Percentiles rank a stretch among this genome's conserved stretches.
phyloP scores from a whole-genome alignment of 2,888 invertebrate species.

The Eurois occulta region DNA sequence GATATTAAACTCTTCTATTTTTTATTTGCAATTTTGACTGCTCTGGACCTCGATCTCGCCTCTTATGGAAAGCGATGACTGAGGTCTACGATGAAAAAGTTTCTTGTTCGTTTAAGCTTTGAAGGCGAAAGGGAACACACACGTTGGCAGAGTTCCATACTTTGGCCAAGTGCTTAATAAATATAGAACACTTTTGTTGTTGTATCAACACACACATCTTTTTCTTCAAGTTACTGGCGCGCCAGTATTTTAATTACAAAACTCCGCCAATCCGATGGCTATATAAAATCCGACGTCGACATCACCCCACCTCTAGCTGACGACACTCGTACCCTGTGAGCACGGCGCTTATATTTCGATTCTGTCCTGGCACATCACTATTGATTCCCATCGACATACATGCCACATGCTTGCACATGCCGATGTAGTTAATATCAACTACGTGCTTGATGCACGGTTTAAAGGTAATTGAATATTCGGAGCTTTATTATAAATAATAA shows the following conservation, averaged over 20 bases:
- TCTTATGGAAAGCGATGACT: not conserved
- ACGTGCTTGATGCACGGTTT: not conserved
- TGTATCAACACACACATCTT: not conserved
- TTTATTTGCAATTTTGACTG: not conserved
- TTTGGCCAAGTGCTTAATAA: not conserved
- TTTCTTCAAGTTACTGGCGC: not conserved
- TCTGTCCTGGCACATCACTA: conserved; percentile 55
- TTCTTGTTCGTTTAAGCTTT: not conserved
- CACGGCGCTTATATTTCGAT: conserved; percentile 60
- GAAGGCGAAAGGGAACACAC: not conserved
- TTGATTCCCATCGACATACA: conserved; percentile 54
- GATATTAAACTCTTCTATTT: not conserved
- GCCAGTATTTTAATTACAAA: not conserved
- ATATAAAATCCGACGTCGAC: conserved; percentile 37
- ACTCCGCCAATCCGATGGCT: not conserved
- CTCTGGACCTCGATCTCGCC: not conserved
- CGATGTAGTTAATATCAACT: conserved; percentile 18
- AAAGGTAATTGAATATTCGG: not conserved
- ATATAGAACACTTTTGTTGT: not conserved
- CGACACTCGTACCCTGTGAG: conserved; percentile 36
- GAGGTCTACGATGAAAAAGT: not conserved
- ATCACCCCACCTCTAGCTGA: not conserved
- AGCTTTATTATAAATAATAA: not conserved
- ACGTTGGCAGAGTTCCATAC: not conserved
- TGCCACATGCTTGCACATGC: conserved; percentile 8